A percentile compares a stretch with the other conserved stretches of the same genome.
These are phyloP conservation scores for Otus scops DNA, from an alignment of 2,797 vertebrate genomes.

Conservation along the genomic window DNA sequence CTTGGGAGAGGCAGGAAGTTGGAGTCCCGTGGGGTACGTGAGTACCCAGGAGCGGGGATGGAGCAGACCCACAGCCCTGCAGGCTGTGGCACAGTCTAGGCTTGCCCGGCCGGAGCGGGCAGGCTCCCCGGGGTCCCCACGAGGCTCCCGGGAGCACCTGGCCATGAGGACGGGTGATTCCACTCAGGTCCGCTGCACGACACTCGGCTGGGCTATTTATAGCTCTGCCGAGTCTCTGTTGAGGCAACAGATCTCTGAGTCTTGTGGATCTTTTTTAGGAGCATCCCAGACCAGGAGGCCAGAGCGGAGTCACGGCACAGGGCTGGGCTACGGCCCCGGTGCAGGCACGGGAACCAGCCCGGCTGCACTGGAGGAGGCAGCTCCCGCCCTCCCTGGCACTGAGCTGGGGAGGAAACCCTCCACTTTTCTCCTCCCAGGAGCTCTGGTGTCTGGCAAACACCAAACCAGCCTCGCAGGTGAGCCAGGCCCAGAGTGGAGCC, in stretches of 20 bases:
- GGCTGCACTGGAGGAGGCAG: not conserved
- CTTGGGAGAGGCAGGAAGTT: not conserved
- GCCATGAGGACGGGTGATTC: not conserved
- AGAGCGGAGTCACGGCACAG: not conserved
- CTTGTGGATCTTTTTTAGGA: not conserved
- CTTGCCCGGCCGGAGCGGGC: rapidly evolving
- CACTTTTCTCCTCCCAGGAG: not conserved
- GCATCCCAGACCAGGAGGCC: not conserved
- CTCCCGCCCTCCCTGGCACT: not conserved
- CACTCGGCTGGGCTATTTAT: slow-evolving; percentile 31
- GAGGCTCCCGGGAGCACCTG: not conserved
- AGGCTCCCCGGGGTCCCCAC: rapidly evolving
- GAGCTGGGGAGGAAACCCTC: not conserved
- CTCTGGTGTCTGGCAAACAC: not conserved
- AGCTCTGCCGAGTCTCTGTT: not conserved
- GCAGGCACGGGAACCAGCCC: not conserved
- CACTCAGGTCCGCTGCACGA: not conserved
- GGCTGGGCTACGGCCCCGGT: not conserved
- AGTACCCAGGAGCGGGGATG: not conserved
- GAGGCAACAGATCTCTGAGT: slow-evolving; percentile 7
- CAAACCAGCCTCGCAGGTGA: not conserved
- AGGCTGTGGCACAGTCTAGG: not conserved
- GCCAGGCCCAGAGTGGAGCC: not conserved
- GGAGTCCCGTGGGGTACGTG: not conserved
- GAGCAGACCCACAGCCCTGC: not conserved